Evolutionary conservation across 23 tunicate species (phyloP), one percentile per base, ranked within the genome.

Genomic region (Halocynthia roretzi): DNA sequence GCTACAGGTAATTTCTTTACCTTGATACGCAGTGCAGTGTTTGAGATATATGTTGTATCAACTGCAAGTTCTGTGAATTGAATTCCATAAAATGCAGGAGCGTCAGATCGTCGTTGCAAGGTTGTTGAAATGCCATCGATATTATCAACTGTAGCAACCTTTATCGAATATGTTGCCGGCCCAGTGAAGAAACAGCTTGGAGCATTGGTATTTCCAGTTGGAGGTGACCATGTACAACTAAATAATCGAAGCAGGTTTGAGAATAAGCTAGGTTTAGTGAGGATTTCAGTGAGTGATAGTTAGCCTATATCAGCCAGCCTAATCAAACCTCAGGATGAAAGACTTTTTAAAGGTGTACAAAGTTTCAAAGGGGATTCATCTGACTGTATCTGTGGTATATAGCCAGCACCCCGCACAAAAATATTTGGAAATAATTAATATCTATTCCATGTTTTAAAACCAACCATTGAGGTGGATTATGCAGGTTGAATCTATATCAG

Each of bases 21-120:
- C 82, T 70, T 80, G 9, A 89, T 80, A 11, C 96, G 85, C 7
- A 89, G 73, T n/a, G 83, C 80, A 6, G 82, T 68, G 11, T 54
- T 62, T 21, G 88, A 70, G 6, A 89, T 52, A 54, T 56, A 51
- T 7, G 75, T 76, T 14, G 70, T 51, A 9, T 51, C 50, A 49
- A 89, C 80, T 9, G 49, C 56, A 20, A 89, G 70, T 10, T 75
- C 54, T 50, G 58, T 57, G 67, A 82, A 89, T 61, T 80, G 85
- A 56, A 11, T 55, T 6, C 95, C 95, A 61, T 80, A 88, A 56
- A 54, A 64, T 54, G 20, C 56, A 10, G 55, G 78, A 14, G 63
- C 71, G 50, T 21, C 40, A 67, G 11, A 21, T 50, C n/a, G 71
- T 21, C 71, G 12, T 14, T 10, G 11, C 64, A 54, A 74, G 23